A percentile compares a stretch with the other conserved stretches of the same genome.
These are phyloP conservation scores for Onychorhynchus coronatus DNA, from an alignment of 2,113 vertebrate species.

Conservation along the genomic window DNA sequence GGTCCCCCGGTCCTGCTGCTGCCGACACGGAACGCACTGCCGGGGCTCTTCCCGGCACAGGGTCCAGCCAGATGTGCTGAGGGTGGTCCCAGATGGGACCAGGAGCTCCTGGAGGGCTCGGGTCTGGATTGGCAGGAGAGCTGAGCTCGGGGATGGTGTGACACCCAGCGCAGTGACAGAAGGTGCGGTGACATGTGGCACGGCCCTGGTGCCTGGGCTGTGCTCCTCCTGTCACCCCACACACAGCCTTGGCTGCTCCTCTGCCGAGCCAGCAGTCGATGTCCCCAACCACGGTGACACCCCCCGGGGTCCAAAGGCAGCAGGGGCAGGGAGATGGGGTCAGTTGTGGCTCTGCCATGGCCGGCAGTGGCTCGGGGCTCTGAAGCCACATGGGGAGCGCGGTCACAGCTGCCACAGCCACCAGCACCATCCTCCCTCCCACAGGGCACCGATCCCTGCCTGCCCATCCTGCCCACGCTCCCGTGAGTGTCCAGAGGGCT, in stretches of 20 bases:
- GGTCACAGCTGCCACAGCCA: not conserved
- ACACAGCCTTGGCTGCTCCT: accelerated
- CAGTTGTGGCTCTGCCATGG: not conserved
- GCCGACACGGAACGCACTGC: accelerated
- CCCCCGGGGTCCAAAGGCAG: not conserved
- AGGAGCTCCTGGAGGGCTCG: not conserved
- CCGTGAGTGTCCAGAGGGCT: not conserved
- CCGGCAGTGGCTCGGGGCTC: not conserved
- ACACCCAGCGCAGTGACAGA: accelerated
- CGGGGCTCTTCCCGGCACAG: not conserved
- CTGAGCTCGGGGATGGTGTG: not conserved
- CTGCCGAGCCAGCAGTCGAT: not conserved
- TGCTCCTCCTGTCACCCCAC: accelerated
- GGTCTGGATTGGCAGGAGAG: not conserved
- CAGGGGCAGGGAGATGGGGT: not conserved
- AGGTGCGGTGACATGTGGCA: accelerated
- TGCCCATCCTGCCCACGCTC: not conserved
- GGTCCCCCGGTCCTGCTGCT: no score
- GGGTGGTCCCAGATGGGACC: accelerated
- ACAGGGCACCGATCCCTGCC: not conserved
- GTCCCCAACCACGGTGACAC: not conserved
- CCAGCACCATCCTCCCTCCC: not conserved
- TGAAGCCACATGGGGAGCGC: not conserved
- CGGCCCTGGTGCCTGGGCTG: not conserved
- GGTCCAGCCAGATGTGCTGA: accelerated